Percentiles rank a stretch among this genome's conserved stretches.
phyloP scores from a whole-genome alignment of 1,140 invertebrate genomes.

The Calosoma granatense region DNA sequence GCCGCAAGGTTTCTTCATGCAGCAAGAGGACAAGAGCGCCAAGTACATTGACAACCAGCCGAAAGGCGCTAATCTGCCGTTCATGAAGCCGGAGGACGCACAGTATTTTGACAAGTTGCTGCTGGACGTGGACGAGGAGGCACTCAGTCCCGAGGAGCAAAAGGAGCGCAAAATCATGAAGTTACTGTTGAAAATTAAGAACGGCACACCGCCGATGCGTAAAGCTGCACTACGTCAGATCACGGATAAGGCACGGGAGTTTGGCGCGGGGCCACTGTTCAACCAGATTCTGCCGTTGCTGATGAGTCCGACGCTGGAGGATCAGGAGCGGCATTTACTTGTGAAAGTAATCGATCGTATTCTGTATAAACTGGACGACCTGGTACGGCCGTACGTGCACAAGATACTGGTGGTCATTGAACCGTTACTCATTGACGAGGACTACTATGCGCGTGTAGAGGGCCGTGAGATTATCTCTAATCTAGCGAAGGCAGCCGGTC shows the following conservation, averaged over 20 bases:
- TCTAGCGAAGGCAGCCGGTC: conserved; percentile 97
- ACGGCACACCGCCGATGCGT: conserved; percentile 98
- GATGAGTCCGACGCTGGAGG: conserved; percentile 98
- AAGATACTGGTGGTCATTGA: conserved; percentile 99
- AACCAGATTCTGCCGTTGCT: conserved; percentile 97
- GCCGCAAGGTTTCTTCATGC: conserved; percentile 93
- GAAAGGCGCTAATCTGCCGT: conserved; percentile 85
- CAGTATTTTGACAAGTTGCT: conserved; percentile 99
- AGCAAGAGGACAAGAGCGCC: conserved; percentile 73
- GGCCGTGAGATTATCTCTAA: conserved; percentile 99
- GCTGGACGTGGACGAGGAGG: conserved; percentile 95
- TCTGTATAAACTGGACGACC: conserved; percentile 96
- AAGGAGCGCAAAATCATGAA: conserved; percentile 99
- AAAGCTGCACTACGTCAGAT: conserved; percentile 96
- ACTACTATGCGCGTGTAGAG: conserved; percentile 99
- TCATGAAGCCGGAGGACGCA: conserved; percentile 99
- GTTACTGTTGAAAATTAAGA: conserved; percentile 95
- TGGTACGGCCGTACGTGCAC: conserved; percentile 98
- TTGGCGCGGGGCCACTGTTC: conserved; percentile 96
- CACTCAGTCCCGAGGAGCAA: conserved; percentile 89
- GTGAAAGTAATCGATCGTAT: conserved; percentile 99
- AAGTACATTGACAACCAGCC: conserved; percentile 95
- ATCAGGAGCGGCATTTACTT: conserved; percentile 98
- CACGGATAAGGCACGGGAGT: conserved; percentile 96
- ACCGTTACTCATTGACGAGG: conserved; percentile 97